Evolutionary conservation across 2,888 invertebrate genomes (phyloP), one percentile per base, ranked within the genome.

Genomic region (Philonicus albiceps): DNA sequence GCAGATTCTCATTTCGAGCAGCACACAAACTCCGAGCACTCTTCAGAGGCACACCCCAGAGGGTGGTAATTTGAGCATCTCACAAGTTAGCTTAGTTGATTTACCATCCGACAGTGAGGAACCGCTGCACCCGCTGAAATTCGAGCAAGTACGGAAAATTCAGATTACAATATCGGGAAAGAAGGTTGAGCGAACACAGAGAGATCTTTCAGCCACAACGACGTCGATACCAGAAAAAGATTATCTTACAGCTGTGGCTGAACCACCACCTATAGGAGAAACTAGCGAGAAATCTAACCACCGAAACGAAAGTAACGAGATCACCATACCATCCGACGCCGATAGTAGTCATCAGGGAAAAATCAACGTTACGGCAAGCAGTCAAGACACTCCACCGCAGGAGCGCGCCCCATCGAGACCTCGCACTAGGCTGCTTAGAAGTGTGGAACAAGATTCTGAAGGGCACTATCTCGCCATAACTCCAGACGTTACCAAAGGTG

Each of bases 111-210:
- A 85, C 43, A 53, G 22, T 27, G 85, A 84, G 37, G 34, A 53
- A 40, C 64, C 88, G 43, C 87, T 88, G 34, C 86, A 88, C 87
- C 89, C 88, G 86, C 89, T 89, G 86, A 89, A 88, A 86, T 88
- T 88, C 86, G 89, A 89, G 84, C 88, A 88, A 87, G 88, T 89
- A 11, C 88, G 89, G 64, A 91, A 90, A 87, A 90, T 92, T 86
- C 91, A 92, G 90, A 92, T 92, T 88, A 92, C 91, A 78, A 91
- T 91, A 86, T 90, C 91, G 19, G 91, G 91, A 43, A 91, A 91
- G 89, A 90, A 91, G 90, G 89, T 91, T 83, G 90, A 92, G 89
- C 88, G 90, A 76, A 88, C 88, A 85, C 87, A 89, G 84, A 89
- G 88, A 78, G 88, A 88, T 80, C 89, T 89, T 84, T 89, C 89